Conservation (phyloP, 2,113 vertebrate genomes). For the Colistium nudipinnis region DNA sequence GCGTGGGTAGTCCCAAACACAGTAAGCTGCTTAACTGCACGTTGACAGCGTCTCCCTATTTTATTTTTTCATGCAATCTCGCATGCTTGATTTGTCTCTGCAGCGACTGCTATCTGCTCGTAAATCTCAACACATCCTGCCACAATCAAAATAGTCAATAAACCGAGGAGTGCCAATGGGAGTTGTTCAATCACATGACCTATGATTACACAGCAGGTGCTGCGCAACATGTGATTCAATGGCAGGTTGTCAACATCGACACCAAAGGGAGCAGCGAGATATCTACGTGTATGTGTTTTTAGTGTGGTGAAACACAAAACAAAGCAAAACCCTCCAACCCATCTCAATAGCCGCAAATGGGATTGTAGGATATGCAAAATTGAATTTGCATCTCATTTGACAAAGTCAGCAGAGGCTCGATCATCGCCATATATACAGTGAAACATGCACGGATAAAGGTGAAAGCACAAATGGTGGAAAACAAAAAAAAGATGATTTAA, state of each 20-base stretch:
- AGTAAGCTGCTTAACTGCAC: slow-evolving; percentile 37
- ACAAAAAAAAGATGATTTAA: no score
- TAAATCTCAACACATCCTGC: slow-evolving; percentile 14
- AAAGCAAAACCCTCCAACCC: no score
- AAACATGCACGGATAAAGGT: no score
- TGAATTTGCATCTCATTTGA: no score
- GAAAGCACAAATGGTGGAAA: no score
- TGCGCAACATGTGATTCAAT: slow-evolving; percentile 20
- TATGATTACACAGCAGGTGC: slow-evolving; percentile 35
- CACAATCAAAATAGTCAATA: slow-evolving; percentile 46
- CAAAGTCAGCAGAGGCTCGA: no score
- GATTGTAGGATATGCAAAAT: not conserved
- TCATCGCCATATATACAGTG: no score
- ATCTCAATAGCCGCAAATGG: not conserved
- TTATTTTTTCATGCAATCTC: slow-evolving; percentile 4
- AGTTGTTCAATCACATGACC: slow-evolving; percentile 42
- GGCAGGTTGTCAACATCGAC: slow-evolving; percentile 9
- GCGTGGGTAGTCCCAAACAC: slow-evolving; percentile 32
- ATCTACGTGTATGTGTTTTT: no score
- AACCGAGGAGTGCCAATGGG: slow-evolving; percentile 15
- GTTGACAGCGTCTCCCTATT: not conserved
- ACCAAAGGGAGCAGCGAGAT: no score
- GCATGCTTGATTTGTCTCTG: slow-evolving; percentile 29
- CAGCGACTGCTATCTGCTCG: slow-evolving; percentile 17
- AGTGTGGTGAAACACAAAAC: no score